Evolutionary conservation across 1,140 invertebrate genomes (phyloP), one percentile per base, ranked within the genome.

Genomic region (Fopius arisanus): DNA sequence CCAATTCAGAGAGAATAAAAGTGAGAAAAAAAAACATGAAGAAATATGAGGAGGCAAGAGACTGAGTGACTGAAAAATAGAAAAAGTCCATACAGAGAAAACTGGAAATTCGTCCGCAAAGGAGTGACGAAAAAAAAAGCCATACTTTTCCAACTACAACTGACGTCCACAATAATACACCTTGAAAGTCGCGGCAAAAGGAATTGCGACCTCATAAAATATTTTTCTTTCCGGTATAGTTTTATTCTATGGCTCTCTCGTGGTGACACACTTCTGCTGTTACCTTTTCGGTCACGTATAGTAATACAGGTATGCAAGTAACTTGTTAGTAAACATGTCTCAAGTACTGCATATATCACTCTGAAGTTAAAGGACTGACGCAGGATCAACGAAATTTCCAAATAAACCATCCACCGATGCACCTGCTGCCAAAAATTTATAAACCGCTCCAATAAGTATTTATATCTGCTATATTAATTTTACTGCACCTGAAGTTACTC

Each of bases 131-230:
- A 63, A 51, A 63, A 51, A 3, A 19, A 31, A 37, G 26, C 26
- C 65, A 28, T 23, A 48, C 14, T 59, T 65, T 65, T 29, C n/a
- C 62, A 16, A 33, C 26, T 65, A 65, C 6, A 16, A 31, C 10
- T 28, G 29, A 65, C 29, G n/a, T 31, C 62, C 62, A 33, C 28
- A 29, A 29, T 31, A 65, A 65, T 31, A 65, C 28, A 65, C 29
- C 28, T 31, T 31, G 62, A 65, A 7, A 16, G 28, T 29, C 54
- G 26, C 33, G 10, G 62, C 26, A 23, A 31, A n/a, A 40, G 51
- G n/a, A 68, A 68, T 65, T 33, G 66, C 62, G 72, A 73, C 66
- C 72, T 68, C 72, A 73, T 73, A 73, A 73, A 73, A 73, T 73
- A 73, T 73, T 73, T 73, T 68, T 16, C 29, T 65, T 67, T 28